Evolutionary conservation across 2,888 invertebrate genomes (phyloP).

Genomic region (Tyria jacobaeae): DNA sequence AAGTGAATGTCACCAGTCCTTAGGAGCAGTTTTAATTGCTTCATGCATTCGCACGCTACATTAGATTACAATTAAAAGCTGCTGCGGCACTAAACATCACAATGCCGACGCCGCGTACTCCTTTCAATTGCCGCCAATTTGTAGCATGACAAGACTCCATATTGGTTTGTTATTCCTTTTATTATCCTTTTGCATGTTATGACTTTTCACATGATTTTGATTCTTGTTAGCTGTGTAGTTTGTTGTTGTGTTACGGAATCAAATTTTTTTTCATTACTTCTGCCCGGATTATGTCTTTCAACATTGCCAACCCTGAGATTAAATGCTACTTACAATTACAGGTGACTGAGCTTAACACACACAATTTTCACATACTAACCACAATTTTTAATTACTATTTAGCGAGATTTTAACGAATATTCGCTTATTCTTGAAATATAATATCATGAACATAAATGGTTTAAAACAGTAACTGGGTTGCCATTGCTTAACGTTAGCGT

Average conservation of each 20-base stretch:
- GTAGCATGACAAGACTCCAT: slow-evolving; percentile 41
- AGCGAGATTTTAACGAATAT: background rate
- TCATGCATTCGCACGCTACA: slow-evolving; percentile 38
- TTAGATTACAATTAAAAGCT: slow-evolving; percentile 52
- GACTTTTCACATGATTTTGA: slow-evolving; percentile 12
- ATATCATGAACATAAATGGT: background rate
- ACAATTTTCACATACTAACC: background rate
- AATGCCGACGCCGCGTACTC: slow-evolving; percentile 44
- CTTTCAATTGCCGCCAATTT: slow-evolving; percentile 54
- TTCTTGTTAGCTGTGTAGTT: background rate
- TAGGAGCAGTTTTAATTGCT: slow-evolving; percentile 18
- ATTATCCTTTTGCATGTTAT: slow-evolving; percentile 24
- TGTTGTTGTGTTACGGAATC: too few species aligned
- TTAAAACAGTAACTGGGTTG: background rate
- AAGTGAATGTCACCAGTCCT: slow-evolving; percentile 3
- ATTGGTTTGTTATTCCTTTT: slow-evolving; percentile 28
- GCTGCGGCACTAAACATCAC: slow-evolving; percentile 28
- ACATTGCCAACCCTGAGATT: too few species aligned
- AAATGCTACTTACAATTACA: too few species aligned
- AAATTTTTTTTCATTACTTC: too few species aligned
- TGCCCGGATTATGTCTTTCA: too few species aligned
- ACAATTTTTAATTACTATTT: background rate
- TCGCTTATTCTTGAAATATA: background rate
- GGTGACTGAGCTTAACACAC: background rate
- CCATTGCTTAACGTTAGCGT: background rate